Conservation (phyloP, 2,797 vertebrate species). For the Spondyliosoma cantharus region DNA sequence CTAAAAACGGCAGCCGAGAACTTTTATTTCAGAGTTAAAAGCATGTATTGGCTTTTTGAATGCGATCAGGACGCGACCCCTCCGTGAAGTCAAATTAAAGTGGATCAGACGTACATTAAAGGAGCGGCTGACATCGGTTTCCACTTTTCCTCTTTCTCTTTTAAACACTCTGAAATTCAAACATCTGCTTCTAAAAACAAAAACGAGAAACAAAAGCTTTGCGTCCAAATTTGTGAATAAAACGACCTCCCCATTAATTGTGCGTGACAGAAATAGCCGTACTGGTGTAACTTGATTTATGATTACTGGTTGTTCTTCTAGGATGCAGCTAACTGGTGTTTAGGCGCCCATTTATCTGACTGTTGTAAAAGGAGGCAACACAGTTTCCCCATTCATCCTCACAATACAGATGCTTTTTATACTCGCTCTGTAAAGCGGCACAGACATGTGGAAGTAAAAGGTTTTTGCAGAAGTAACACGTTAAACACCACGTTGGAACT, state of each 20-base stretch:
- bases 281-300: constrained; percentile 24
- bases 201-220: constrained; percentile 4
- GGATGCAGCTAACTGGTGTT: constrained; percentile 36
- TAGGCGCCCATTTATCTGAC: constrained; percentile 32
- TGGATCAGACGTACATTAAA: constrained; percentile 29
- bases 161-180: constrained; percentile 26
- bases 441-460: constrained; percentile 57
- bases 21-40: constrained; percentile 4
- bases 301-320: constrained; percentile 27
- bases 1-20: background rate
- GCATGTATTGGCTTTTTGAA: constrained; percentile 18
- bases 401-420: constrained; percentile 61
- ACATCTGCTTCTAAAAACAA: constrained; percentile 45
- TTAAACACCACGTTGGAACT: constrained; percentile 42
- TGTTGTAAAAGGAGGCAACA: constrained; percentile 1
- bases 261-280: constrained; percentile 33
- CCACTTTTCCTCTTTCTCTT: background rate
- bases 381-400: constrained; percentile 31
- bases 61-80: constrained; percentile 19
- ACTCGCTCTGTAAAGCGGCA: constrained; percentile 34
- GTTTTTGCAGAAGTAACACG: constrained; percentile 47
- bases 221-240: constrained; percentile 17
- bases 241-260: constrained; percentile 10
- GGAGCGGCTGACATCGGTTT: background rate
- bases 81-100: constrained; percentile 24